phyloP scores from a whole-genome alignment of 2,888 invertebrate species.

The Pteria penguin region DNA sequence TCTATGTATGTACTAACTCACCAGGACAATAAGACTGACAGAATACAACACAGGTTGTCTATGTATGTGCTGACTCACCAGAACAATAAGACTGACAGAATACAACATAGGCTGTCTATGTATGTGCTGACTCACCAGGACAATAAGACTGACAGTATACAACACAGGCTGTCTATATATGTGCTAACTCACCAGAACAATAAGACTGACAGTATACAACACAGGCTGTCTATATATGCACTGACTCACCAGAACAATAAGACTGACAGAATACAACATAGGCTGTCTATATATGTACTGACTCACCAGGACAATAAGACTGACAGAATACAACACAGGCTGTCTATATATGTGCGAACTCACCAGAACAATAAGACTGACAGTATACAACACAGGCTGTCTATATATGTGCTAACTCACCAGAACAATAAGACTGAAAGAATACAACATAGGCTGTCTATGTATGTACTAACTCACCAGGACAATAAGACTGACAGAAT shows the following conservation, averaged over 20 bases:
- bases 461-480: too few species aligned
- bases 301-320: too few species aligned
- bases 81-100: slow-evolving; percentile 62
- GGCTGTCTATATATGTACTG: too few species aligned
- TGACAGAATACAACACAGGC: too few species aligned
- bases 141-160: slow-evolving; percentile 58
- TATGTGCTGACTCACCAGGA: slow-evolving; percentile 61
- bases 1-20: slow-evolving; percentile 50
- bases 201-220: too few species aligned
- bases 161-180: slow-evolving; percentile 49
- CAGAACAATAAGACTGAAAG: too few species aligned
- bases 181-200: too few species aligned
- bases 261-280: too few species aligned
- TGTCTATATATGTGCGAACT: too few species aligned
- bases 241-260: too few species aligned
- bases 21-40: slow-evolving; percentile 67
- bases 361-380: slow-evolving; percentile 65
- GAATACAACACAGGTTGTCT: slow-evolving; percentile 51
- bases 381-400: slow-evolving; percentile 56
- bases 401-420: slow-evolving; percentile 39
- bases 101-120: slow-evolving; percentile 53
- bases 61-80: slow-evolving; percentile 59
- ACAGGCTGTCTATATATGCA: too few species aligned
- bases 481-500: neutral
- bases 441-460: too few species aligned